A percentile compares a stretch with the other conserved stretches of the same genome.
phyloP scores from a whole-genome alignment of 2,113 vertebrate species.

The Tupaia chinensis region DNA sequence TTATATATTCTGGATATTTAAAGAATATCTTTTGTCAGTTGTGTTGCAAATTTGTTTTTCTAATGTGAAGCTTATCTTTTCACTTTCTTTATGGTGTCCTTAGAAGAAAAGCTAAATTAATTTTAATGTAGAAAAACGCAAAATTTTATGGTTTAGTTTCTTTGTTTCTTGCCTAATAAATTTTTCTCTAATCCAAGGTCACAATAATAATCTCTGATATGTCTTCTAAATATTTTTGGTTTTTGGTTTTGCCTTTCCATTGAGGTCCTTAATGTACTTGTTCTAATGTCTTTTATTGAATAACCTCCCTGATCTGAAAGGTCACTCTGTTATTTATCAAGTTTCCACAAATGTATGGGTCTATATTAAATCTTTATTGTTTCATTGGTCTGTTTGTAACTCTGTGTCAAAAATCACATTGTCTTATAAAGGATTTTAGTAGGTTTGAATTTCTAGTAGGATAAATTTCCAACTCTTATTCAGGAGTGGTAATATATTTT shows the following conservation, averaged over 20 bases:
- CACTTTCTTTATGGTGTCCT: background rate
- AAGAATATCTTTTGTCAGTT: conserved; percentile 8
- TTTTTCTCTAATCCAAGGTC: background rate
- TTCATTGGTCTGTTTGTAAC: background rate
- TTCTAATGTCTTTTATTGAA: background rate
- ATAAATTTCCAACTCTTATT: conserved; percentile 22
- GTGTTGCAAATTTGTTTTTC: conserved; percentile 19
- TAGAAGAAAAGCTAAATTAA: background rate
- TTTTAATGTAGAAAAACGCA: conserved; percentile 9
- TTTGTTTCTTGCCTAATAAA: conserved; percentile 40
- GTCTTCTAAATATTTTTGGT: conserved; percentile 37
- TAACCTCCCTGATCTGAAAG: background rate
- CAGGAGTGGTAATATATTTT: conserved; percentile 21
- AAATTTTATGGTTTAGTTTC: conserved; percentile 20
- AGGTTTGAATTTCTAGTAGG: conserved; percentile 19
- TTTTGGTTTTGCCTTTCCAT: conserved; percentile 36
- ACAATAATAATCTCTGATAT: conserved; percentile 1
- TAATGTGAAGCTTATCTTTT: background rate
- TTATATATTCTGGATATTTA: conserved; percentile 6
- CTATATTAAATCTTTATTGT: background rate
- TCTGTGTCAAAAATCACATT: background rate
- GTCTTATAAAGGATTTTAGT: conserved; percentile 47
- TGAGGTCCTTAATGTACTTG: background rate
- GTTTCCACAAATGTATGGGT: background rate
- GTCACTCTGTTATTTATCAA: background rate